Evolutionary conservation across 2,797 vertebrate genomes (phyloP), one percentile per base, ranked within the genome.

Genomic region (Centropyge bicolor): DNA sequence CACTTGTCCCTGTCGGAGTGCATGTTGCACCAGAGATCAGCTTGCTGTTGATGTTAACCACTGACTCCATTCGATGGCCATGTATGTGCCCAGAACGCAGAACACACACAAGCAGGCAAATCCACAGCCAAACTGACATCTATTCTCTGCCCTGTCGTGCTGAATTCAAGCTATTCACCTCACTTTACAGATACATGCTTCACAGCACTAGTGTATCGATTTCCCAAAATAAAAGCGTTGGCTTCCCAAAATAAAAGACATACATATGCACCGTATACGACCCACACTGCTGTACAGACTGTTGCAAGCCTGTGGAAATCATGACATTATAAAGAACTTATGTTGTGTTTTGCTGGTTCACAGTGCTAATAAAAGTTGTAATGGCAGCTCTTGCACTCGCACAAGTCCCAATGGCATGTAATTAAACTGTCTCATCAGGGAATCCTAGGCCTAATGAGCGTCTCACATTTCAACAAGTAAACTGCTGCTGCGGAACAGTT

Each of bases 371-470:
- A 81, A 86, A 86, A 82, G 87, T 83, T 87, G 80, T 79, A 88
- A 88, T 74, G 86, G 83, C 77, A 89, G 78, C 86, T 88, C 69
- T 49, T 85, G 75, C 78, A 84, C 74, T 88, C 71, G 68, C 79
- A 76, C 85, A 45, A 76, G 82, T 90, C 89, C 86, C 88, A 81
- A 61, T 86, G 86, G 90, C 87, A 80, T 84, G 87, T 92, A 91
- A 93, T 94, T 93, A 94, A 93, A 93, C 79, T 85, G 89, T 88
- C 85, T 93, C 92, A 89, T 90, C 87, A 78, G 91, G 87, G 85
- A 91, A 82, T 69, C 74, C 70, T 61, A 14, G 80, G 76, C 81
- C 81, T 92, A 91, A 93, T 90, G 91, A 94, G 91, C 84, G 81
- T 80, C 87, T 88, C 85, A 86, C 88, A 83, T 90, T 90, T 90